phyloP scores from a whole-genome alignment of 2,113 vertebrate genomes.

The Sminthopsis crassicaudata region DNA sequence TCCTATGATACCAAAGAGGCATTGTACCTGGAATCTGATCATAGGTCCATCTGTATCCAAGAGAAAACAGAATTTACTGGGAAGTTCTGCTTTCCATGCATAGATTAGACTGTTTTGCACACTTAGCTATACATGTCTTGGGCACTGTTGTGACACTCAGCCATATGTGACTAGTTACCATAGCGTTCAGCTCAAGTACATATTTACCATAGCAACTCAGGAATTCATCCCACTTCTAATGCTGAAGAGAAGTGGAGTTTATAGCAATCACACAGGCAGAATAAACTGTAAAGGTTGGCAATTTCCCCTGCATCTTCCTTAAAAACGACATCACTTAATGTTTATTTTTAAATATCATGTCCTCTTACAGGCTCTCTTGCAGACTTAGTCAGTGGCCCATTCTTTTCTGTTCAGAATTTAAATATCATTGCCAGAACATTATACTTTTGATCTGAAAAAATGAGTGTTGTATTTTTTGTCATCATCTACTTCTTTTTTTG shows the following conservation, averaged over 20 bases:
- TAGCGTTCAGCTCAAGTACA: constrained; percentile 76
- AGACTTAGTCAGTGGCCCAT: constrained; percentile 50
- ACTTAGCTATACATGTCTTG: constrained; percentile 81
- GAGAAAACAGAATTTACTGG: constrained; percentile 60
- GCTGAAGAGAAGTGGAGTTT: constrained; percentile 66
- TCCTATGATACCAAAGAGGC: neutral
- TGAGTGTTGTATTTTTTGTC: constrained; percentile 7
- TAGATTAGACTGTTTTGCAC: constrained; percentile 64
- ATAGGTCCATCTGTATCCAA: constrained; percentile 17
- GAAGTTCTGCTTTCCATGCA: constrained; percentile 61
- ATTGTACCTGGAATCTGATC: neutral
- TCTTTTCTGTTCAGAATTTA: constrained; percentile 54
- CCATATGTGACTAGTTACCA: constrained; percentile 83
- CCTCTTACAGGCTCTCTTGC: constrained; percentile 55
- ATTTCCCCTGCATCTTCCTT: constrained; percentile 56
- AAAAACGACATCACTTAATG: constrained; percentile 57
- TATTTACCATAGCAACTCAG: constrained; percentile 84
- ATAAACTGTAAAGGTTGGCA: constrained; percentile 79
- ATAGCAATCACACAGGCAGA: constrained; percentile 72
- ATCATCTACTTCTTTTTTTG: neutral
- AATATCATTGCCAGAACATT: constrained; percentile 54
- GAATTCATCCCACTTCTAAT: constrained; percentile 79
- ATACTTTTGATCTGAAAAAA: constrained; percentile 46
- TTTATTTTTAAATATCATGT: constrained; percentile 78
- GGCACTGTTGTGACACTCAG: constrained; percentile 68